Base-by-base conservation (phyloP, 2,888 invertebrate genomes). In the Andrena fulva region DNA sequence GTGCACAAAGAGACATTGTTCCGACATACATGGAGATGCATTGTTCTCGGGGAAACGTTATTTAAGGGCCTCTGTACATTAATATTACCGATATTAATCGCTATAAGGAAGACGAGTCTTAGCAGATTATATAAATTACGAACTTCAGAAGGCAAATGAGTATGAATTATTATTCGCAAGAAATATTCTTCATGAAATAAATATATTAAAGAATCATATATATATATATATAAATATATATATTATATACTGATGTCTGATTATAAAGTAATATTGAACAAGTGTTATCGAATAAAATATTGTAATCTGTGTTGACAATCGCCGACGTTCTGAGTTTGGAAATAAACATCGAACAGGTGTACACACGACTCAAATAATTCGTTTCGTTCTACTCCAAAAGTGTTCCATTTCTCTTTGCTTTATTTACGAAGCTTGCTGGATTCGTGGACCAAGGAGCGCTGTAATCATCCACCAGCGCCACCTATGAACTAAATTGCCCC, bases 231-330 rank as follows among this genome's bases (percentile, higher is more conserved):
- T 90, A 90, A 89, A 91, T 92, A 92, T 92, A 91, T 91, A 91
- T 92, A 92, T 91, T 91, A 91, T 92, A 92, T 92, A 92, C 92
- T 82, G 89, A 92, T 91, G 91, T 92, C 91, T 91, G 88, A 90
- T 91, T 91, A 90, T 90, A 89, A 92, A 90, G 87, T 56, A 56
- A 56, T 91, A 91, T 92, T 90, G 89, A 90, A 90, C 89, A 90
- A 91, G 88, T 91, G 91, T 90, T 90, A 91, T 87, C 80, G 87
- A 89, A 90, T 88, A 89, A 88, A 87, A 89, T 89, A 89, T 88
- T 92, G 90, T 91, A 91, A 91, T 92, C 89, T 91, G 91, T 92
- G 91, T 92, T 91, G 92, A 92, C 92, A 91, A 91, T 92, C 92
- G 91, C 89, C 90, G 88, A 91, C 91, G 89, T 92, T 91, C 89